Evolutionary conservation across 2,113 vertebrate species (phyloP).

Genomic region (Boulengeromyrus knoepffleri): DNA sequence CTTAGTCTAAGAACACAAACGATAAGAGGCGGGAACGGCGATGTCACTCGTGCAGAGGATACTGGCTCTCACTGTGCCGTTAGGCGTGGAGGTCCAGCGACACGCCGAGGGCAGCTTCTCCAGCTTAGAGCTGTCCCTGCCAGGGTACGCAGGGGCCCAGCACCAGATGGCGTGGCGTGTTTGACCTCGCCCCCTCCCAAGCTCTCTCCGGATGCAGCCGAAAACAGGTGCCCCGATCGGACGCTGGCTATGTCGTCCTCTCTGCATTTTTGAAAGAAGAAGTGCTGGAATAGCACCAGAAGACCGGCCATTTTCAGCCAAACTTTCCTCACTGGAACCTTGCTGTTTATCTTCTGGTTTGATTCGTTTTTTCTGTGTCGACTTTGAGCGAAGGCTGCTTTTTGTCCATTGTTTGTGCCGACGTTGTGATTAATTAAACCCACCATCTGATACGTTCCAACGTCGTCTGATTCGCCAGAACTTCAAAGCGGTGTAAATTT

Average conservation of each 20-base stretch:
- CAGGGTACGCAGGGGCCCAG: no score
- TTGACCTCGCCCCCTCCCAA: background rate
- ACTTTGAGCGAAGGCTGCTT: background rate
- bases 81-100: background rate
- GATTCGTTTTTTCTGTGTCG: constrained; percentile 5
- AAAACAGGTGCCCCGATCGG: background rate
- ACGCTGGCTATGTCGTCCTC: background rate
- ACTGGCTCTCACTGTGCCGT: background rate
- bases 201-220: background rate
- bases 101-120: background rate
- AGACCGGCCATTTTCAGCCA: background rate
- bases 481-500: constrained; percentile 63
- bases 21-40: background rate
- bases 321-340: constrained; percentile 14
- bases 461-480: constrained; percentile 26
- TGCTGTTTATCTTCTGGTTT: constrained; percentile 4
- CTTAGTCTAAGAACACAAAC: background rate
- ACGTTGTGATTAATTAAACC: constrained; percentile 47
- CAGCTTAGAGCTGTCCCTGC: background rate
- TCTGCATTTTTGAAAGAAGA: background rate
- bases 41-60: no score
- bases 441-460: constrained; percentile 28
- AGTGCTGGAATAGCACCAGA: background rate
- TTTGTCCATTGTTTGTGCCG: constrained; percentile 30
- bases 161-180: background rate